Percentiles rank a stretch among this genome's conserved stretches.
phyloP scores from a whole-genome alignment of 2,113 vertebrate genomes.

The Scortum barcoo region DNA sequence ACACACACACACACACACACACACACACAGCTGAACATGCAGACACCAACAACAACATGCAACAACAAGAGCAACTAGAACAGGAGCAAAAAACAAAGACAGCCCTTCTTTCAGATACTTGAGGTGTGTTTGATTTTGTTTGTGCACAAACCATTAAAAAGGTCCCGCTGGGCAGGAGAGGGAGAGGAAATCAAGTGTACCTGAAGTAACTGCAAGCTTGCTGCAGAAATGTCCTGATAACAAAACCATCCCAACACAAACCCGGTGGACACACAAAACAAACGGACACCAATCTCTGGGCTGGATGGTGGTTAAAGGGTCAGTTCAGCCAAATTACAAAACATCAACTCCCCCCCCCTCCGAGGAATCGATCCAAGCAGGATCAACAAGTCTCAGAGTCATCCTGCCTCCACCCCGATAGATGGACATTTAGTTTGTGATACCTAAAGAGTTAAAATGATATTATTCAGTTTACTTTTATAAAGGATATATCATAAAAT shows the following conservation, averaged over 20 bases:
- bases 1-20: constrained; percentile 35
- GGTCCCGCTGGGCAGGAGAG: not conserved
- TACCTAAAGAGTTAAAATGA: too few relatives aligned
- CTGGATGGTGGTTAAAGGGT: constrained; percentile 39
- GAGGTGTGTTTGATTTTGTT: constrained; percentile 30
- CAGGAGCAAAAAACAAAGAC: constrained; percentile 1
- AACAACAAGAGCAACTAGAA: constrained; percentile 30
- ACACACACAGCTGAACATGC: constrained; percentile 70
- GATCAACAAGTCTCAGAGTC: not conserved
- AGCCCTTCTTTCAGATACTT: constrained; percentile 26
- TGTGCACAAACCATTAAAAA: not conserved
- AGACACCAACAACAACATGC: constrained; percentile 48
- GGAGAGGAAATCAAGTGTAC: constrained; percentile 31
- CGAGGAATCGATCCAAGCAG: not conserved
- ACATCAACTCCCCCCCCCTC: not conserved
- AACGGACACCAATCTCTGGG: constrained; percentile 26
- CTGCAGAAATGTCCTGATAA: constrained; percentile 25
- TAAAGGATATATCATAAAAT: too few relatives aligned
- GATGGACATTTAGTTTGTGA: not conserved
- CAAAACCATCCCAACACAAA: constrained; percentile 15
- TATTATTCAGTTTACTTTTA: too few relatives aligned
- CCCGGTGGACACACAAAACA: constrained; percentile 35
- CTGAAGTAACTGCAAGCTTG: constrained; percentile 35
- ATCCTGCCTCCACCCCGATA: too few relatives aligned
- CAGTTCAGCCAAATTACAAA: constrained; percentile 49